phyloP scores from a whole-genome alignment of 2,888 invertebrate species.

The Frankliniella intonsa region DNA sequence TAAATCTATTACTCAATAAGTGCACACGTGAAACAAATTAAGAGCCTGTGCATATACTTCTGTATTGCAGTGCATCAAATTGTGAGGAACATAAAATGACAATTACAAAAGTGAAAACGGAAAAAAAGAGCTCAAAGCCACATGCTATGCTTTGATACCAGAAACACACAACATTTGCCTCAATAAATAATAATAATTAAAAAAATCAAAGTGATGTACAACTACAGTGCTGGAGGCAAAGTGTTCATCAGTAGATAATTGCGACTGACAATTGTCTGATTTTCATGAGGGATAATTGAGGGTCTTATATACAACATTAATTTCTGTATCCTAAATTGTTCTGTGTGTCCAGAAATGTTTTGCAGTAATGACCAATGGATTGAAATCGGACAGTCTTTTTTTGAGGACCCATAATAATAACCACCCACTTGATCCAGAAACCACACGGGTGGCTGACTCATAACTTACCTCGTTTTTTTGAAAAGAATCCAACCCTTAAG shows the following conservation, averaged over 20 bases:
- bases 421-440: neutral
- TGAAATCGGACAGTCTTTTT: too few species aligned
- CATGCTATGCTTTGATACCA: conserved; percentile 5
- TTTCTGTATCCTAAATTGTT: neutral
- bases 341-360: conserved; percentile 4
- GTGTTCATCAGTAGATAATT: conserved; percentile 10
- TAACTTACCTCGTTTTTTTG: neutral
- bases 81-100: conserved; percentile 14
- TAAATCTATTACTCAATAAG: conserved; percentile 13
- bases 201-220: conserved; percentile 3
- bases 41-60: conserved; percentile 22
- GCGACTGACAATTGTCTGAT: conserved; percentile 1
- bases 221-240: conserved; percentile 20
- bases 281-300: neutral
- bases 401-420: neutral
- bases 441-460: neutral
- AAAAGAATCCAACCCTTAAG: neutral
- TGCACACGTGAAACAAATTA: conserved; percentile 16
- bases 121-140: conserved; percentile 1
- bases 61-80: conserved; percentile 24
- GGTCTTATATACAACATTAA: neutral
- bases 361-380: neutral
- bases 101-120: conserved; percentile 5
- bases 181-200: neutral
- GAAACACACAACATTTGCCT: conserved; percentile 12